A percentile compares a stretch with the other conserved stretches of the same genome.
Conservation (phyloP, 1,140 invertebrate species). For the Gonatopus flavifemur region DNA sequence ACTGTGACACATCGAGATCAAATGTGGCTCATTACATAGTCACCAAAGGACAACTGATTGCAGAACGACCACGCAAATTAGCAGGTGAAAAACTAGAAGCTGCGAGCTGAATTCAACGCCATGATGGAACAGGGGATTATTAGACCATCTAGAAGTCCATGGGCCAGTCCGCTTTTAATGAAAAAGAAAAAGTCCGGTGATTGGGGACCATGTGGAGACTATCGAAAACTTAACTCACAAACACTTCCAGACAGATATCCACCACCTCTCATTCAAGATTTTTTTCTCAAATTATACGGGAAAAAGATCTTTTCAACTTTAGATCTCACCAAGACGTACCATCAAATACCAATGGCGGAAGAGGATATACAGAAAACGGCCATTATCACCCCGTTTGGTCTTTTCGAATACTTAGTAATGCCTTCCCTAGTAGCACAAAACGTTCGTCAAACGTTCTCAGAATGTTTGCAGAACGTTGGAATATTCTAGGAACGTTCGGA, state of each 20-base stretch:
- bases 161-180: constrained; percentile 10
- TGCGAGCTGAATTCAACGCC: neutral
- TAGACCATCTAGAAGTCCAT: constrained; percentile 2
- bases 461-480: no score
- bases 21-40: constrained; percentile 11
- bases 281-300: constrained; percentile 51
- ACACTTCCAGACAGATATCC: constrained; percentile 50
- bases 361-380: constrained; percentile 49
- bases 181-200: constrained; percentile 26
- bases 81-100: neutral
- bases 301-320: constrained; percentile 57
- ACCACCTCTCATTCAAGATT: constrained; percentile 40
- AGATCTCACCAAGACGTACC: constrained; percentile 54
- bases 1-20: neutral
- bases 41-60: constrained; percentile 30
- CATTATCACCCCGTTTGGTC: no score
- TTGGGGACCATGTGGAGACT: constrained; percentile 29
- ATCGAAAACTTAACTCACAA: constrained; percentile 28
- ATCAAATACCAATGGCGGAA: constrained; percentile 45
- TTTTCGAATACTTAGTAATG: no score
- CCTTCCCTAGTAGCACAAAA: no score
- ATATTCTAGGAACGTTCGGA: no score
- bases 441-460: no score
- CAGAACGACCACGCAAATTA: neutral
- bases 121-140: no score